Conservation (phyloP, 2,113 vertebrate genomes). For the Acrocephalus kingi region DNA sequence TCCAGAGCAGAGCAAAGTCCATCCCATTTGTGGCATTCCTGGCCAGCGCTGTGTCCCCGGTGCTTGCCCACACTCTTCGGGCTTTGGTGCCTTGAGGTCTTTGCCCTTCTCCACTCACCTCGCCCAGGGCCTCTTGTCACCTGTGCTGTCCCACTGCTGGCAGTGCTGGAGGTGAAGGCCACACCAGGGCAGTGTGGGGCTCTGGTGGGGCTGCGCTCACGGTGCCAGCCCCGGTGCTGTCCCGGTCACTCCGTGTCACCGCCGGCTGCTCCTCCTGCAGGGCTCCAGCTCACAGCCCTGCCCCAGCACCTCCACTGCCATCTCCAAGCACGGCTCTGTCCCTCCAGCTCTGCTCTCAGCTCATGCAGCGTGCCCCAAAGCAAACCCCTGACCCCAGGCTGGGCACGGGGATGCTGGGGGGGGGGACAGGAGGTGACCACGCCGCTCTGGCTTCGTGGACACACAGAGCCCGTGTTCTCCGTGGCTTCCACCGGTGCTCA, state of each 20-base stretch:
- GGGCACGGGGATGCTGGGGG: rapidly evolving
- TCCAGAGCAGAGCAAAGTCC: background rate
- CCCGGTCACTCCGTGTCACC: rapidly evolving
- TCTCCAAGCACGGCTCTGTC: rapidly evolving
- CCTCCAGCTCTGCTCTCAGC: background rate
- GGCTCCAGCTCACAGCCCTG: background rate
- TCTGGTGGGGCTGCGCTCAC: rapidly evolving
- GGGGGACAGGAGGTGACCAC: background rate
- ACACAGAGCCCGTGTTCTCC: background rate
- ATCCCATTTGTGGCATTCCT: background rate
- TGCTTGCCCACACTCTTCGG: background rate
- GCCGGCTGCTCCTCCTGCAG: background rate
- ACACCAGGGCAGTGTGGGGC: rapidly evolving
- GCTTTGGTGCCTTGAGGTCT: background rate
- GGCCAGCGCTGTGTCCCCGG: rapidly evolving
- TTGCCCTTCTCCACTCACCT: background rate
- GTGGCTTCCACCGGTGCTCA: background rate
- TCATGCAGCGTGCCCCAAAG: background rate
- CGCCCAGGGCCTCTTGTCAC: background rate
- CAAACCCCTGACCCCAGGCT: background rate
- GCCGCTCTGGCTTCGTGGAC: background rate
- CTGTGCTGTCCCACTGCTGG: background rate
- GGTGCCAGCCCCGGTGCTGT: rapidly evolving
- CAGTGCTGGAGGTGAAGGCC: background rate
- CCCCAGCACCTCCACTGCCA: background rate